Base-by-base conservation (phyloP, 2,888 invertebrate genomes). In the Hyalella azteca region DNA sequence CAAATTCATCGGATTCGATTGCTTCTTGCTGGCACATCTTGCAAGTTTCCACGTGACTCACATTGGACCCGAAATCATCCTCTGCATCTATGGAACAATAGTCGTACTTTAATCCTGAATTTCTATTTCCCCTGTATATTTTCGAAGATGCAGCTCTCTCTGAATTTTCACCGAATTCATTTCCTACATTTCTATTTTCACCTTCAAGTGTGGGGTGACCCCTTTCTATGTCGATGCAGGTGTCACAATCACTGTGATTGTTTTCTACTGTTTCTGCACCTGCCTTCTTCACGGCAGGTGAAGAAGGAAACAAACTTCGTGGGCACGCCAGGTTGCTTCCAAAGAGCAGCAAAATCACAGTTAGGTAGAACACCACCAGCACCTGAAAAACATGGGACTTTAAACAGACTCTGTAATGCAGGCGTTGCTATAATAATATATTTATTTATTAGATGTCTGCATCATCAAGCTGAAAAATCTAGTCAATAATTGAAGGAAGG, bases 301-400 rank as follows among this genome's bases (percentile, higher is more conserved):
- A n/a, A 15, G 66, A 3, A 36, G 66, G 2, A 29, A 75, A 75
- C 40, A 75, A n/a, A n/a, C 66, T 36, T 7, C 75, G 75, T n/a
- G 75, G 40, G n/a, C 75, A 75, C 26, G 41, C 45, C 75, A 75
- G n/a, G 75, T 75, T 75, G 45, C 75, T 75, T 3, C 75, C 75
- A 45, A 75, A 75, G 9, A 75, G 75, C 19, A 75, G 45, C 41
- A 75, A 22, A n/a, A 75, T 75, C 45, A 75, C 75, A n/a, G 75
- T 75, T 45, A 75, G 40, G 75, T 75, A 75, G 75, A 75, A 75
- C 75, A 75, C 75, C 41, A 75, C 75, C 45, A 75, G 45, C 1
- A 75, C 75, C 75, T 75, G 75, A 45, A 29, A 41, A 75, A 75
- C 15, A 36, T n/a, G n/a, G n/a, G n/a, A n/a, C n/a, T n/a, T n/a